Conservation (phyloP, 2,797 vertebrate genomes). For the Dendrocincla fuliginosa region DNA sequence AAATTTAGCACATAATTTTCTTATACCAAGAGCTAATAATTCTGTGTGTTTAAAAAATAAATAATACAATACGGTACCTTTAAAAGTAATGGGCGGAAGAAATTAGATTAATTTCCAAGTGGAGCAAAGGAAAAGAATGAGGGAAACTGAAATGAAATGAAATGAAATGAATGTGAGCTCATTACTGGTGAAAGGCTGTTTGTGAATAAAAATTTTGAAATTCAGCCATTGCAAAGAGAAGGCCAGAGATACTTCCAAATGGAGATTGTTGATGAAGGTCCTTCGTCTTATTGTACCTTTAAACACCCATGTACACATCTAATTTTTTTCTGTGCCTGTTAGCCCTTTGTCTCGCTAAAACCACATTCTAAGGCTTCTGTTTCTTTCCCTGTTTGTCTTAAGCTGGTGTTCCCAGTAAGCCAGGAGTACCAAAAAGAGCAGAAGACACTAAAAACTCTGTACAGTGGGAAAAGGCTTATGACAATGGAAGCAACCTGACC, state of each 20-base stretch:
- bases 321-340: not conserved
- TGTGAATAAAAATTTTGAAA: not conserved
- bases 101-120: not conserved
- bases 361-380: not conserved
- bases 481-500: constrained; percentile 69
- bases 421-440: constrained; percentile 66
- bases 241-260: not conserved
- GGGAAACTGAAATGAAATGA: not conserved
- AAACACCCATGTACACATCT: not conserved
- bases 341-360: not conserved
- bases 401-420: constrained; percentile 77
- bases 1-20: not conserved
- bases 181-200: not conserved
- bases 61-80: not conserved
- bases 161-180: not conserved
- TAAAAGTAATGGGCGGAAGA: not conserved
- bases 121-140: not conserved
- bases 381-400: not conserved
- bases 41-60: not conserved
- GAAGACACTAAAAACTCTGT: constrained; percentile 64
- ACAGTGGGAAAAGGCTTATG: constrained; percentile 73
- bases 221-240: not conserved
- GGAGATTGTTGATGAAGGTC: not conserved
- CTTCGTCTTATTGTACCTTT: not conserved
- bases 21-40: not conserved